Evolutionary conservation across 2,113 vertebrate genomes (phyloP), one percentile per base, ranked within the genome.

Genomic region (Rhabdornis inornatus): DNA sequence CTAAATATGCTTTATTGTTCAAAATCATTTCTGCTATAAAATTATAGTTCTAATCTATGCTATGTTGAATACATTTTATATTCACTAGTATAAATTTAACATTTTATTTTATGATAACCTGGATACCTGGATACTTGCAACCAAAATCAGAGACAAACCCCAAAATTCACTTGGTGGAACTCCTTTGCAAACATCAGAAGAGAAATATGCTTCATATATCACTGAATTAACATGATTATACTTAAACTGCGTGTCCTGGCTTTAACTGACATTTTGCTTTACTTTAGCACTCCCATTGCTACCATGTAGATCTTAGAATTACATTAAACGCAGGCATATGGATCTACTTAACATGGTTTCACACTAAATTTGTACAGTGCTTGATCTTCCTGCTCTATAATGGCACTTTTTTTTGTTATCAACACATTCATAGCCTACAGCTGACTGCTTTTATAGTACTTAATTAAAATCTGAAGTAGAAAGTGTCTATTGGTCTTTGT

Each of bases 381-480:
- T 98, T 98, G 97, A 98, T 98, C 97, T 98, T 95, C 92, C 94
- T 60, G 95, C 83, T 96, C 53, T 83, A 82, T 96, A 97, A 97
- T 95, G 95, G 35, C 83, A 90, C 47, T 91, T 85, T 92, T 52
- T 78, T 97, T 95, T 96, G 96, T 97, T 97, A 95, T 94, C 94
- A 96, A 81, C 91, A 97, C 80, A 96, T 97, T 97, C 96, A 96
- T 92, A 95, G 94, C 91, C 96, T 97, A 97, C 97, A 98, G 96
- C 95, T 98, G 97, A 97, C 95, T 98, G 96, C 93, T 97, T 98
- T 98, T 98, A 98, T 97, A 97, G 95, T 94, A 97, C 98, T 98
- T 97, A 98, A 98, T 98, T 98, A 98, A 98, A 98, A 97, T 97
- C 92, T 97, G 95, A 96, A 98, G 84, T 96, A 93, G 96, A 97